Conservation (phyloP, 2,888 invertebrate genomes). For the Chrysomela aeneicollis region DNA sequence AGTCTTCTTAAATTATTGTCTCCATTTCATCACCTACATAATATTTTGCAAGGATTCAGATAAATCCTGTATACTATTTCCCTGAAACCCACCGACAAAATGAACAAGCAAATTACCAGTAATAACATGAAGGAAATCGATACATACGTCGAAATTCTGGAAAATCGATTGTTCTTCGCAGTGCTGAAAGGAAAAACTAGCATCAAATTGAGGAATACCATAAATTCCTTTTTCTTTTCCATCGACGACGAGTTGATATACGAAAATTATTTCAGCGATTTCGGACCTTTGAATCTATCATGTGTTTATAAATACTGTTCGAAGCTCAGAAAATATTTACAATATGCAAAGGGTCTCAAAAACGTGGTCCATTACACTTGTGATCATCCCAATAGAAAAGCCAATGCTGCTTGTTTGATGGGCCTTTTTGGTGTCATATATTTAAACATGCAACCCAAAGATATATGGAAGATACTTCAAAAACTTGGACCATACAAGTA, state of each 20-base stretch:
- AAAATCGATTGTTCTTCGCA: constrained; percentile 75
- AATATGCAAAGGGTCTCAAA: constrained; percentile 71
- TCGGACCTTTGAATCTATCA: constrained; percentile 88
- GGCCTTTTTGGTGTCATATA: constrained; percentile 81
- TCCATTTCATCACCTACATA: constrained; percentile 42
- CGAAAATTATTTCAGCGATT: constrained; percentile 87
- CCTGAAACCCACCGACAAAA: constrained; percentile 28
- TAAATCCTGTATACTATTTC: constrained; percentile 43
- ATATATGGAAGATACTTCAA: constrained; percentile 71
- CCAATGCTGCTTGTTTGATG: constrained; percentile 88
- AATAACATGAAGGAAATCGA: constrained; percentile 52
- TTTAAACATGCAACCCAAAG: constrained; percentile 74
- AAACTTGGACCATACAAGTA: constrained; percentile 63
- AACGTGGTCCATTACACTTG: constrained; percentile 84
- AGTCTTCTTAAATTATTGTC: constrained; percentile 44
- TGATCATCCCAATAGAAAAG: constrained; percentile 76
- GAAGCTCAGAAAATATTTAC: constrained; percentile 77
- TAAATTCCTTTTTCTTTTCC: constrained; percentile 77
- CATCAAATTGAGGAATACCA: constrained; percentile 70
- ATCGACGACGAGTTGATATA: constrained; percentile 82
- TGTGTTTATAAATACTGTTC: constrained; percentile 86
- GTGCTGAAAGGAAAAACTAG: constrained; percentile 69
- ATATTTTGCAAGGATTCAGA: constrained; percentile 40
- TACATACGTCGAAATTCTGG: constrained; percentile 55
- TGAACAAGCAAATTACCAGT: constrained; percentile 37